These are phyloP conservation scores for Orthosia cruda DNA, from an alignment of 2,888 invertebrate species.

Conservation along the genomic window DNA sequence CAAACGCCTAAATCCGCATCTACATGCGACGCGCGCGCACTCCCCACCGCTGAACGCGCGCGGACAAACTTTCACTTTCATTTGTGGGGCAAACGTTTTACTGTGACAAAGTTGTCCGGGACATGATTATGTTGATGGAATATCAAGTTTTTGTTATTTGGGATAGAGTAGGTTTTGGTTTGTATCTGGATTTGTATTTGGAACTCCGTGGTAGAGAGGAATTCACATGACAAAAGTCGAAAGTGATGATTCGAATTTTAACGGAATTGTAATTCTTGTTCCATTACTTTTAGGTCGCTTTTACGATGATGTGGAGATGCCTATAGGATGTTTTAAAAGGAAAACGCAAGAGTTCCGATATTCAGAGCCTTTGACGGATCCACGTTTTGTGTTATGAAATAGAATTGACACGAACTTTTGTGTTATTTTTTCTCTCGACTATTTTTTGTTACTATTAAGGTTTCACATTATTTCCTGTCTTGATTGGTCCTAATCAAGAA, in stretches of 20 bases:
- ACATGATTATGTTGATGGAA: conserved; percentile 28
- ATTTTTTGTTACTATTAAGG: conserved; percentile 38
- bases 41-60: conserved; percentile 74
- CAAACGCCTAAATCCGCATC: conserved; percentile 88
- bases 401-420: conserved; percentile 85
- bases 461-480: conserved; percentile 21
- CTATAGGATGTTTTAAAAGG: conserved; percentile 70
- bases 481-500: conserved; percentile 6
- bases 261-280: conserved; percentile 52
- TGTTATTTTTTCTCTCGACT: conserved; percentile 69
- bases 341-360: conserved; percentile 82
- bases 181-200: conserved; percentile 23
- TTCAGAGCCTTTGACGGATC: conserved; percentile 89
- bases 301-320: conserved; percentile 19
- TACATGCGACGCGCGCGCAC: conserved; percentile 84
- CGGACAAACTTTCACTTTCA: conserved; percentile 90
- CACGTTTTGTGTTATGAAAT: conserved; percentile 89
- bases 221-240: conserved; percentile 78
- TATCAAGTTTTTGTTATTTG: too few species aligned
- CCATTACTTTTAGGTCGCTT: conserved; percentile 56
- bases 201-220: conserved; percentile 76
- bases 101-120: conserved; percentile 71
- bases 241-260: conserved; percentile 73
- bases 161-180: conserved; percentile 59
- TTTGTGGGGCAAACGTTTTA: conserved; percentile 87